Base-by-base conservation (phyloP, 2,113 vertebrate genomes). In the Canis aureus region DNA sequence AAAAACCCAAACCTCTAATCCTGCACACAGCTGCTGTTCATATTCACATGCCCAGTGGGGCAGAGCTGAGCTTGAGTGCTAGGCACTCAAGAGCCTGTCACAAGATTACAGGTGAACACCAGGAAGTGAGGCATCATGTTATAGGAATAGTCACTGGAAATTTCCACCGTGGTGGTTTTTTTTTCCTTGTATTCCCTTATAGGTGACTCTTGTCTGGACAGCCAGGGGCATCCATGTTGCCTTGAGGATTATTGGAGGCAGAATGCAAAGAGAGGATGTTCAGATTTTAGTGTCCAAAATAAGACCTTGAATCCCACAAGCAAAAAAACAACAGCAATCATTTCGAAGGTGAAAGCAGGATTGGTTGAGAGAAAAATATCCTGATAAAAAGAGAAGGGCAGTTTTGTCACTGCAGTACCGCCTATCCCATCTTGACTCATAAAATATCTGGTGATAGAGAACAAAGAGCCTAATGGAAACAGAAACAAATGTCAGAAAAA, bases 231-330 rank as follows among this genome's bases (percentile, higher is more conserved):
- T 76, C 57, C 22, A 19, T 1, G 0, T 62, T 55, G n/a, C 38
- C 89, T 85, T 64, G 71, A 89, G 88, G 69, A 71, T 91, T 51
- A 49, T 0, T 80, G 66, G 71, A 90, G 43, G 9, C 13, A 8
- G 35, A 67, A 71, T 51, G 23, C n/a, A 86, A 64, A 92, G 60
- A 87, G 35, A 89, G 32, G 29, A 38, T 73, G 43, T 38, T 85
- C 71, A 57, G 69, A 67, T 79, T 78, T 92, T 85, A 89, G 35
- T 96, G 71, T 25, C 11, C 35, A 84, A 90, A 92, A 64, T 23
- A 57, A 73, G 80, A 64, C 43, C 60, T n/a, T 66, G 81, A 93
- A 71, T 53, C 66, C 60, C 8, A 25, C 4, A 17, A 49, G 27
- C 27, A 38, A 27, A n/a, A 81, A 64, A 35, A n/a, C 51, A 16